A percentile compares a stretch with the other conserved stretches of the same genome.
Conservation (phyloP, 2,797 vertebrate genomes). For the Pangasius macronema region DNA sequence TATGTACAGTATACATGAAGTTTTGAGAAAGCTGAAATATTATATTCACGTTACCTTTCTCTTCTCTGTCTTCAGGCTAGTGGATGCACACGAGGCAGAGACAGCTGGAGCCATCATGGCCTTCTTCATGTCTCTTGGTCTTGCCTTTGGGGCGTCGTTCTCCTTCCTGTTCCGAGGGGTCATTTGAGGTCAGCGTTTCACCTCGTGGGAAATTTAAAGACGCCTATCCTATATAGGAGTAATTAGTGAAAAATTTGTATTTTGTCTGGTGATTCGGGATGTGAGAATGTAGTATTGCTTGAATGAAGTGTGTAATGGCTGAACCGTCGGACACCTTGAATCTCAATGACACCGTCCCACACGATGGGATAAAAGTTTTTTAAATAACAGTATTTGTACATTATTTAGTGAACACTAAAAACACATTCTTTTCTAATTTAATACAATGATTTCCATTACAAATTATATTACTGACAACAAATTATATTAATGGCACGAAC, state of each 20-base stretch:
- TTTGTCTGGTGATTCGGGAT: not conserved
- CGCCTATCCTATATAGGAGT: not conserved
- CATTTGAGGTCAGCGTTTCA: conserved; percentile 62
- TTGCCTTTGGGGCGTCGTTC: conserved; percentile 83
- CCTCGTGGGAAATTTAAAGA: not conserved
- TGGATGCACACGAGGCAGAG: conserved; percentile 83
- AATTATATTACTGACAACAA: no score
- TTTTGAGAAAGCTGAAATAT: not conserved
- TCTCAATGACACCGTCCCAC: not conserved
- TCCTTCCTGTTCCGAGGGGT: conserved; percentile 83
- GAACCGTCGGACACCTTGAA: not conserved
- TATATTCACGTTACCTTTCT: not conserved
- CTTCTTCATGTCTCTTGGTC: conserved; percentile 88
- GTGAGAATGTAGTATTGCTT: not conserved
- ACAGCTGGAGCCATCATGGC: conserved; percentile 91
- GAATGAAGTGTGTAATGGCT: not conserved
- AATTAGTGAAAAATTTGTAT: no score
- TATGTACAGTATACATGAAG: no score
- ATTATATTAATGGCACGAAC: no score
- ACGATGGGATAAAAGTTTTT: not conserved
- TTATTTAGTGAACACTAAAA: not conserved
- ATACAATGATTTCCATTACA: no score
- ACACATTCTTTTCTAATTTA: not conserved
- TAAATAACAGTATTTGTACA: not conserved
- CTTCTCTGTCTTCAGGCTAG: conserved; percentile 70